Percentiles rank a stretch among this genome's conserved stretches.
phyloP scores from a whole-genome alignment of 2,797 vertebrate genomes.

The Emys orbicularis region DNA sequence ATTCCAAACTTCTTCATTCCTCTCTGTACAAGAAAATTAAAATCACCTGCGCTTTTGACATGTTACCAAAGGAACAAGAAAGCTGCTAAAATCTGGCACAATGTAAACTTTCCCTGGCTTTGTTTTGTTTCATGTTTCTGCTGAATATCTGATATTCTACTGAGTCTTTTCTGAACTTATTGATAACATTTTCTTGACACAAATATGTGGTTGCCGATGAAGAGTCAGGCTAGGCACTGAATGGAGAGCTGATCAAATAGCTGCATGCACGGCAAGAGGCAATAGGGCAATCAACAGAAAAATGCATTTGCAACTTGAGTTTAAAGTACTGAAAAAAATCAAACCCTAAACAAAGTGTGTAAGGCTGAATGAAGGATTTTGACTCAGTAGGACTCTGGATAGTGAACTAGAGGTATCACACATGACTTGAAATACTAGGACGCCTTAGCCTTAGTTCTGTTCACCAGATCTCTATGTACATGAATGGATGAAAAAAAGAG shows the following conservation, averaged over 20 bases:
- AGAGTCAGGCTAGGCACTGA: conserved; percentile 53
- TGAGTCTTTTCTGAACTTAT: conserved; percentile 76
- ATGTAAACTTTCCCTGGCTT: conserved; percentile 73
- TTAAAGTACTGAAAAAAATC: conserved; percentile 40
- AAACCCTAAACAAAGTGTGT: conserved; percentile 56
- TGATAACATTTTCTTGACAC: conserved; percentile 74
- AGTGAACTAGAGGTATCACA: conserved; percentile 10
- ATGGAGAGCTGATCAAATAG: conserved; percentile 73
- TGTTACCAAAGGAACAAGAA: conserved; percentile 78
- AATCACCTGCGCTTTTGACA: conserved; percentile 84
- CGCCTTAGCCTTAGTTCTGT: conserved; percentile 41
- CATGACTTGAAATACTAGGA: conserved; percentile 25
- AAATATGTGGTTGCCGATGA: conserved; percentile 73
- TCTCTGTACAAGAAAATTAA: conserved; percentile 83
- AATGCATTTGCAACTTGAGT: conserved; percentile 69
- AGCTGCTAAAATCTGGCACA: conserved; percentile 80
- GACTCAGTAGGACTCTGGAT: conserved; percentile 55
- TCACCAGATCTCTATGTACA: conserved; percentile 58
- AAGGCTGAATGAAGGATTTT: conserved; percentile 51
- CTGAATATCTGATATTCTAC: conserved; percentile 67
- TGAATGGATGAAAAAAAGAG: conserved; percentile 43
- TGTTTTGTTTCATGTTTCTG: conserved; percentile 76
- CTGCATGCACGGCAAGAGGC: conserved; percentile 55
- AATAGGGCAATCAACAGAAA: conserved; percentile 76
- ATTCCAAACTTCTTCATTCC: conserved; percentile 85